Conservation (phyloP, 2,888 invertebrate genomes). For the Toxonevra muliebris region DNA sequence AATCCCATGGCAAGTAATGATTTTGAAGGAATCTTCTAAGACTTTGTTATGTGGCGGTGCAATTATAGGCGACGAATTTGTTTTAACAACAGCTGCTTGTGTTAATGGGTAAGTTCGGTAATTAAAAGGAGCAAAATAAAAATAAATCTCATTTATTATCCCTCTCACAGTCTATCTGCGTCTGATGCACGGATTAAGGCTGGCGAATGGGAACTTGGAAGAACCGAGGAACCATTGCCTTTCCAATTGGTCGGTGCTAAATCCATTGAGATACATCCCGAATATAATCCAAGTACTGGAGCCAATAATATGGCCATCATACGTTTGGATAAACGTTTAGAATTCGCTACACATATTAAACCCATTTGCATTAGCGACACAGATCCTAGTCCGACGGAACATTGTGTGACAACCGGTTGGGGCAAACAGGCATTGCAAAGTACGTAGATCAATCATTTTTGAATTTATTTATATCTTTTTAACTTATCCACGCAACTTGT, state of each 20-base stretch:
- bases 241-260: slow-evolving; percentile 81
- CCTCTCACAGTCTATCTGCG: slow-evolving; percentile 46
- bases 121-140: neutral
- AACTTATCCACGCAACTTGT: slow-evolving; percentile 12
- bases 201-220: slow-evolving; percentile 85
- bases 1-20: slow-evolving; percentile 89
- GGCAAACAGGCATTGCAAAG: slow-evolving; percentile 81
- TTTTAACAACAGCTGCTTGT: slow-evolving; percentile 83
- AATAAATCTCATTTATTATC: neutral
- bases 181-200: slow-evolving; percentile 77
- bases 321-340: slow-evolving; percentile 71
- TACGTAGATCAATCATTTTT: slow-evolving; percentile 64
- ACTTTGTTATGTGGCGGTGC: slow-evolving; percentile 82
- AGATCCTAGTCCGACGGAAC: slow-evolving; percentile 67
- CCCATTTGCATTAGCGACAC: slow-evolving; percentile 77
- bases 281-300: slow-evolving; percentile 70
- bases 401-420: slow-evolving; percentile 85
- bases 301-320: slow-evolving; percentile 78
- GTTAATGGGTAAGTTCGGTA: slow-evolving; percentile 73
- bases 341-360: slow-evolving; percentile 76
- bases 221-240: slow-evolving; percentile 81
- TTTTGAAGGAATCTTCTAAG: slow-evolving; percentile 76
- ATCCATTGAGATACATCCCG: slow-evolving; percentile 76
- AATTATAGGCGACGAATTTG: slow-evolving; percentile 77
- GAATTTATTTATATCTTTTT: neutral